Base-by-base conservation (phyloP, 2,888 invertebrate species). In the Muschampia plurimacula region DNA sequence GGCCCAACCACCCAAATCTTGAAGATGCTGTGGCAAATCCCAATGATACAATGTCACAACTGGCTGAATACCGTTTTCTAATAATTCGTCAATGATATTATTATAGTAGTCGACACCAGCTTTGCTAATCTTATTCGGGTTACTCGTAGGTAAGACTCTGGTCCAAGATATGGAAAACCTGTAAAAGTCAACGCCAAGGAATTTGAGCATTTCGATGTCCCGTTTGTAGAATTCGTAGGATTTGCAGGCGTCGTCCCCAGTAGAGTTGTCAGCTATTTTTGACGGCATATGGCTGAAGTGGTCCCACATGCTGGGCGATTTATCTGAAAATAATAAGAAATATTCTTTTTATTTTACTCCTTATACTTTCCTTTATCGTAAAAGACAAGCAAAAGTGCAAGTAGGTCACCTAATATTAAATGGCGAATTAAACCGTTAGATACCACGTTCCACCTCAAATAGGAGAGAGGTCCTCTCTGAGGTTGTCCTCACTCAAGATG, bases 151-250 rank as follows among this genome's bases (percentile, higher is more conserved):
- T 59, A 96, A 85, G 12, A 97, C 86, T 72, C 97, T 89, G 0
- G 96, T 84, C 97, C 97, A 97, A 0, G 96, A 95, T 73, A 96
- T 91, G 3, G 96, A 96, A 80, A 96, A 95, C 62, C 96, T 87
- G 80, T 95, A 95, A 77, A 93, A 94, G 64, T 95, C 85, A 0
- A 94, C 93, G 0, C 92, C 92, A 1, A 95, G 76, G 67, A 88
- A 87, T 59, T 87, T 89, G 0, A 95, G 73, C 84, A 95, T 88
- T 76, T 88, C 77, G 0, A 95, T 86, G 77, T 95, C 95, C 3
- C 96, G 94, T 79, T 95, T 88, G 82, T 95, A 96, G 78, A 93
- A 95, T 79, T 96, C 90, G 81, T 96, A 95, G 8, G 95, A 95
- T 77, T 96, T 96, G 77, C 96, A 94, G 0, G 96, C 91, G 32